phyloP scores from a whole-genome alignment of 2,888 invertebrate species.

The Clepsis dumicolana region DNA sequence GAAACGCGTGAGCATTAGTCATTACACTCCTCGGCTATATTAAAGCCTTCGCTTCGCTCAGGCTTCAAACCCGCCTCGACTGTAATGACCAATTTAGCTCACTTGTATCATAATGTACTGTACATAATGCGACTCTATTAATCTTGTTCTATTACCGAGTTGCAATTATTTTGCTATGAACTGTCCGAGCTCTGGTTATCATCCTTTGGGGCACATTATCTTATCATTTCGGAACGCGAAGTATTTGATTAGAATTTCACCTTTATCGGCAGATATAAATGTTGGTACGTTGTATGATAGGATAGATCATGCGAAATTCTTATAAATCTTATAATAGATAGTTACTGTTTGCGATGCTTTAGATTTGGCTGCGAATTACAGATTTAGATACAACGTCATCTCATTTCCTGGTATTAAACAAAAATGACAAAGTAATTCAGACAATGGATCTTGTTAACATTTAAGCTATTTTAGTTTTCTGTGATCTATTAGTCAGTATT shows the following conservation, averaged over 20 bases:
- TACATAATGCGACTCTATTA: too few species aligned
- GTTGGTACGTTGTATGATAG: neutral
- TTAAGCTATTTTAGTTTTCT: neutral
- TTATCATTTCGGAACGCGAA: neutral
- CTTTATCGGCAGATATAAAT: slow-evolving; percentile 4
- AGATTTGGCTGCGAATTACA: neutral
- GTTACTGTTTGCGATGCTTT: slow-evolving; percentile 8
- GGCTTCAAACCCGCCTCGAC: too few species aligned
- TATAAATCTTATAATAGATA: neutral
- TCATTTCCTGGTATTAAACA: slow-evolving; percentile 2
- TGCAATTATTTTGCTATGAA: too few species aligned
- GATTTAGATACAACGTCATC: neutral
- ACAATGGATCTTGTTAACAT: neutral
- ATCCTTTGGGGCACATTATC: neutral
- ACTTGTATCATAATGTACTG: too few species aligned
- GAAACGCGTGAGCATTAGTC: too few species aligned
- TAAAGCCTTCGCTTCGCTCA: too few species aligned
- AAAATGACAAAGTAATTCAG: neutral
- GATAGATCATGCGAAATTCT: neutral
- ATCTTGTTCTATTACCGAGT: too few species aligned
- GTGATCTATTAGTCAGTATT: slow-evolving; percentile 24
- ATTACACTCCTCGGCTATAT: too few species aligned
- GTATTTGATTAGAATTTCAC: slow-evolving; percentile 10
- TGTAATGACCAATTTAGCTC: too few species aligned
- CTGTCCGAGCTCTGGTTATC: too few species aligned